A percentile compares a stretch with the other conserved stretches of the same genome.
Conservation (phyloP, 2,113 vertebrate species). For the Panthera leo region DNA sequence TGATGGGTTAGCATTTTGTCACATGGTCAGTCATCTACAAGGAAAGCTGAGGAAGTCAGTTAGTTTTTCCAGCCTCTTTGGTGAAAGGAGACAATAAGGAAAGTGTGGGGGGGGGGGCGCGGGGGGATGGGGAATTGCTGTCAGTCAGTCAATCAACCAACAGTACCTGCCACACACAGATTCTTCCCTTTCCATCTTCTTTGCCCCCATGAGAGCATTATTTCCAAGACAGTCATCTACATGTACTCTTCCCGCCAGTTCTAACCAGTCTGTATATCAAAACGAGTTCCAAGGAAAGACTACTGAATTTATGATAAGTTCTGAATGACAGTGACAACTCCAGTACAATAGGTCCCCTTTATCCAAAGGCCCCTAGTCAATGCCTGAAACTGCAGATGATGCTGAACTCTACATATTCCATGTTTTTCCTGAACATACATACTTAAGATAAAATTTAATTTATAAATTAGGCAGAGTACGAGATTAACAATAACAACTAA, state of each 20-base stretch:
- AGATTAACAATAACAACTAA: not conserved
- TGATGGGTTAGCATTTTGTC: not conserved
- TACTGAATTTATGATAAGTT: not conserved
- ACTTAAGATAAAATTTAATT: not conserved
- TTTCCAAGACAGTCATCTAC: not conserved
- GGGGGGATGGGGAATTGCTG: not conserved
- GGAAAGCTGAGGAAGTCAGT: not conserved
- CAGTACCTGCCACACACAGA: not conserved
- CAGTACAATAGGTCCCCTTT: not conserved
- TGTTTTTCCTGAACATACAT: not conserved
- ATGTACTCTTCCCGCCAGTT: not conserved
- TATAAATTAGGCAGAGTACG: not conserved
- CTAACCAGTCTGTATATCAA: not conserved
- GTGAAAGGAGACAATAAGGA: not conserved
- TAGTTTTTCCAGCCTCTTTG: not conserved
- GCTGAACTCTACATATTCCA: not conserved
- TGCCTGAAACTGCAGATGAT: not conserved
- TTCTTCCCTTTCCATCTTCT: not conserved
- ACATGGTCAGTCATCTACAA: not conserved
- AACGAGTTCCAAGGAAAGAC: constrained; percentile 9
- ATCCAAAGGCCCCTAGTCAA: not conserved
- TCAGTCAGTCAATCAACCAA: not conserved
- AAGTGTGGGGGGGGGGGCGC: no score
- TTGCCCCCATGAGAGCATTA: not conserved
- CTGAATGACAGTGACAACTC: not conserved